phyloP scores from a whole-genome alignment of 2,888 invertebrate species.

The Taphrorychus bicolor region DNA sequence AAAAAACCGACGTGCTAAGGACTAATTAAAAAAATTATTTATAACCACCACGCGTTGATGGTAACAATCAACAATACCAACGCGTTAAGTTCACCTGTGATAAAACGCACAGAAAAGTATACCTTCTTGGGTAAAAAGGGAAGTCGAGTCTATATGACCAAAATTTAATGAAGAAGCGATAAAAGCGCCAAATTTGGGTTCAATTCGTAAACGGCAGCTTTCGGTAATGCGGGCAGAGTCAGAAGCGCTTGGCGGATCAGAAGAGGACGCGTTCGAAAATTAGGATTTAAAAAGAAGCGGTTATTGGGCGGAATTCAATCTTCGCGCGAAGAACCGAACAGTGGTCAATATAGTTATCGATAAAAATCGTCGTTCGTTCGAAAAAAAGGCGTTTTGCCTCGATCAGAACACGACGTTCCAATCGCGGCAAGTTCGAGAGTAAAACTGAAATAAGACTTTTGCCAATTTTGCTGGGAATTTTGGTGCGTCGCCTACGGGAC shows the following conservation, averaged over 20 bases:
- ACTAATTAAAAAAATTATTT: constrained; percentile 36
- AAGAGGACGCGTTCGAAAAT: constrained; percentile 1
- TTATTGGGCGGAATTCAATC: constrained; percentile 24
- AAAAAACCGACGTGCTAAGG: constrained; percentile 33
- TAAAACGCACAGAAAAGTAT: constrained; percentile 21
- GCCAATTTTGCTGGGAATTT: constrained; percentile 52
- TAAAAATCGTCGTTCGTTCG: constrained; percentile 56
- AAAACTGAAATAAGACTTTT: constrained; percentile 45
- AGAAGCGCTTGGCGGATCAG: background rate
- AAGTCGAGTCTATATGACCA: constrained; percentile 6
- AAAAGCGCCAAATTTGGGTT: background rate
- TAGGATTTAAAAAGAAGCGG: background rate
- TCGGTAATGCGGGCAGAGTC: background rate
- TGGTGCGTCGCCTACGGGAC: constrained; percentile 57
- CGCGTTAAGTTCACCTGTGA: constrained; percentile 13
- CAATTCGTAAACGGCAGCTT: background rate
- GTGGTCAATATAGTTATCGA: constrained; percentile 29
- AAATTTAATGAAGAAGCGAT: background rate
- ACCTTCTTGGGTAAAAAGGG: constrained; percentile 5
- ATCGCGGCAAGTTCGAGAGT: constrained; percentile 55
- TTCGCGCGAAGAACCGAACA: constrained; percentile 26
- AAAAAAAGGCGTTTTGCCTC: constrained; percentile 45
- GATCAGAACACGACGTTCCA: constrained; percentile 51
- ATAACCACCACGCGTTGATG: constrained; percentile 37
- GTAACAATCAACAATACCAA: constrained; percentile 29